These are phyloP conservation scores for Cantharis lateralis DNA, from an alignment of 2,888 invertebrate genomes.

Conservation along the genomic window DNA sequence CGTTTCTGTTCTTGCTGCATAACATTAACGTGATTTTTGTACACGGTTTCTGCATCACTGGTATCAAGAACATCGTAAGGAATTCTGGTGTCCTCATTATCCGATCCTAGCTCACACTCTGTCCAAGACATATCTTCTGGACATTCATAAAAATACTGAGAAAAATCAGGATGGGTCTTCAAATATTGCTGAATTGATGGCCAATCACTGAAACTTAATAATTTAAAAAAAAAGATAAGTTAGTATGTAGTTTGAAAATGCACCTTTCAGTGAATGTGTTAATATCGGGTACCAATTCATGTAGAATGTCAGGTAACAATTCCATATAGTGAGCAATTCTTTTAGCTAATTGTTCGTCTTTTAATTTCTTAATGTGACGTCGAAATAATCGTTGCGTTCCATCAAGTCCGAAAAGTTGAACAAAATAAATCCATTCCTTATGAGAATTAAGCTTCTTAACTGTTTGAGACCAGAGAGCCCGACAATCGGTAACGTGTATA, in stretches of 20 bases:
- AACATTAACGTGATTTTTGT: conserved; percentile 88
- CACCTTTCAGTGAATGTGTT: conserved; percentile 67
- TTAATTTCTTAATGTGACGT: conserved; percentile 77
- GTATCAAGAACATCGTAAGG: conserved; percentile 92
- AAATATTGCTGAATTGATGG: conserved; percentile 82
- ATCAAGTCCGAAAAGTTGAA: conserved; percentile 78
- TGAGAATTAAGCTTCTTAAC: conserved; percentile 84
- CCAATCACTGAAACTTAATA: conserved; percentile 78
- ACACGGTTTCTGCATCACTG: conserved; percentile 89
- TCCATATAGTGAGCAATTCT: conserved; percentile 78
- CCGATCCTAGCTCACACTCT: conserved; percentile 70
- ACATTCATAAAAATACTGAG: conserved; percentile 88
- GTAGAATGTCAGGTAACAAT: conserved; percentile 75
- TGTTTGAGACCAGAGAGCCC: conserved; percentile 85
- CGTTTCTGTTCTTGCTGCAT: conserved; percentile 91
- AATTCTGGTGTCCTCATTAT: conserved; percentile 74
- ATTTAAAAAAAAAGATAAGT: conserved; percentile 34
- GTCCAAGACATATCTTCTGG: conserved; percentile 79
- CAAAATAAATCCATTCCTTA: conserved; percentile 87
- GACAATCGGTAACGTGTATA: conserved; percentile 79
- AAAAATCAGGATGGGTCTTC: conserved; percentile 90
- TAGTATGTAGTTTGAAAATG: conserved; percentile 33
- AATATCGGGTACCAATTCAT: conserved; percentile 79
- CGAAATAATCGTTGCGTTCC: conserved; percentile 73
- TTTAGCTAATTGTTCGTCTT: conserved; percentile 79